Base-by-base conservation (phyloP, 1,140 invertebrate species). In the Trachymyrmex cornetzi region DNA sequence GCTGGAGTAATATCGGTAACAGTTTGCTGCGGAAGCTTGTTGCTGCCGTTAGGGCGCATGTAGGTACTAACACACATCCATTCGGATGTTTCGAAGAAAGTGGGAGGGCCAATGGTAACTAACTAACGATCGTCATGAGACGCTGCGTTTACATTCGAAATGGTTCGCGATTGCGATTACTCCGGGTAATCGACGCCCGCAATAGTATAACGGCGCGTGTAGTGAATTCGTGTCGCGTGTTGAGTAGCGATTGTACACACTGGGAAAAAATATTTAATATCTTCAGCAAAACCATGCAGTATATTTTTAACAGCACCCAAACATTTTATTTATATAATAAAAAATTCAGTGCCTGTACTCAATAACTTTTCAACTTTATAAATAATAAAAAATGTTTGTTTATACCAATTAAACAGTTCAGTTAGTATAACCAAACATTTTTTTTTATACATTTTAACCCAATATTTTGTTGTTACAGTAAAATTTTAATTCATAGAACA, bases 1-100 rank as follows among this genome's bases (percentile, higher is more conserved):
- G 86, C 77, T 64, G 69, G 27, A 87, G 63, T 90, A 90, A 90
- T 90, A 90, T 90, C 84, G 90, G 87, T 89, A 91, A 89, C 77
- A 64, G 87, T 87, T 90, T 44, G 89, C 86, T 55, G 24, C 44
- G 66, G 63, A 50, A 81, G 84, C 69, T 87, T 86, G 82, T 89
- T 87, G 63, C 88, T 71, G 77, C 77, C 55, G 71, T 53, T 75
- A 34, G 34, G 14, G 34, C 72, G 44, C 27, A 44, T 85, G 59
- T 79, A 80, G 48, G 63, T 80, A 79, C 44, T 16, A 75, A 64
- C 61, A 79, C 59, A 79, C 71, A n/a, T 66, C 48, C 27, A 53
- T 57, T 64, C 30, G 53, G 24, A 63, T 75, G 38, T 50, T 61
- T 7, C 84, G 64, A 75, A 86, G 74, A 88, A 75, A 55, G 59